Evolutionary conservation across 2,113 vertebrate species (phyloP).

Genomic region (Fulica atra): DNA sequence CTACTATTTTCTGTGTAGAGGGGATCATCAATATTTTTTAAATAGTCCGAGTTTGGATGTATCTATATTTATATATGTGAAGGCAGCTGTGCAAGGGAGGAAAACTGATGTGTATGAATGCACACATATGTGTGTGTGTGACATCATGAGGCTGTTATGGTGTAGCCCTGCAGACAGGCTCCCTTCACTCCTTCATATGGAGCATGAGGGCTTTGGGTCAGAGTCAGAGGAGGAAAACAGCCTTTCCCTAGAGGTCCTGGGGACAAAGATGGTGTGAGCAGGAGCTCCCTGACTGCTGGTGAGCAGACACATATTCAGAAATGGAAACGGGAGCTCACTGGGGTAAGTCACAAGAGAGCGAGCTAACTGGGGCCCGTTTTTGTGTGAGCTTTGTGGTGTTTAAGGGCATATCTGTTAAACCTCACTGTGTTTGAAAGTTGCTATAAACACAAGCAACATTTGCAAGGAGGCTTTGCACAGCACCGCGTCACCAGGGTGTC

Average conservation of each 20-base stretch:
- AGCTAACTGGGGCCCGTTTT: neutral
- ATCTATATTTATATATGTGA: neutral
- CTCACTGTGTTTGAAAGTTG: neutral
- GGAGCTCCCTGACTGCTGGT: neutral
- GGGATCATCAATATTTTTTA: neutral
- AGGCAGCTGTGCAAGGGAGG: neutral
- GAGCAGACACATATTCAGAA: neutral
- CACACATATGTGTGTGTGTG: fast-evolving
- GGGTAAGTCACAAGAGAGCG: neutral
- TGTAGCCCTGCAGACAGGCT: neutral
- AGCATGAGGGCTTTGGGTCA: neutral
- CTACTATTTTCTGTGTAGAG: neutral
- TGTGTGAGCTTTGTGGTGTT: neutral
- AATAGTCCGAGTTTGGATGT: neutral
- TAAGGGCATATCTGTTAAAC: neutral
- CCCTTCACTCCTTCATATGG: neutral
- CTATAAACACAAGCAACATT: neutral
- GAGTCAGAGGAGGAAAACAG: neutral
- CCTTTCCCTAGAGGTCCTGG: neutral
- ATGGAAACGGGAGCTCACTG: neutral
- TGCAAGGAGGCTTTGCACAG: neutral
- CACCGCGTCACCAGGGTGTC: neutral
- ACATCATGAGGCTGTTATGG: neutral
- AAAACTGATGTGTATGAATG: neutral
- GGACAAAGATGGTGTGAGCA: neutral